Evolutionary conservation across 30 jellyfish, hydroid and myxozoan genomes (phyloP), one percentile per base, ranked within the genome.

Genomic region (Pelagia noctiluca): DNA sequence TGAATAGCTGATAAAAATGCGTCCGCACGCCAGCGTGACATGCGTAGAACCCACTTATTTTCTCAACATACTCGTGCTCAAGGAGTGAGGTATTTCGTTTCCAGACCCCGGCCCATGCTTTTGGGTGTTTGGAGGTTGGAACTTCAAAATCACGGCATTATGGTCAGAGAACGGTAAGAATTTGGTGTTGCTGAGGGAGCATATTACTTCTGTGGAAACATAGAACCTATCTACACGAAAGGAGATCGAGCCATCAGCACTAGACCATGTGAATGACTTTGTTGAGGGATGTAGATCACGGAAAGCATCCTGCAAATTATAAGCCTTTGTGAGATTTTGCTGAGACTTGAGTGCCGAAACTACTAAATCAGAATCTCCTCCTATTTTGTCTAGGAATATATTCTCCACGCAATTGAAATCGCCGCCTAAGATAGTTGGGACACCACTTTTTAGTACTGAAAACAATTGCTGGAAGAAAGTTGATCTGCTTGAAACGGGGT

Each of bases 21-120:
- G 16, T 42, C 57, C 57, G 57, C 57, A 42, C 57, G 57, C 57
- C 57, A 42, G 57, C 57, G 16, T 8, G 57, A 42, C 57, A 42
- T 42, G 57, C 57, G 57, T 16, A 42, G 57, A 42, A 42, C 57
- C 57, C 72, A 60, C 21, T 26, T 10, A n/a, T 26, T n/a, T 60
- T 26, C 10, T 60, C 72, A 8, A 5, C 22, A 60, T 5, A 5
- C 16, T 42, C 57, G 16, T 42, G 8, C 16, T 42, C 57, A 42
- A 42, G 57, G 12, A 42, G 57, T 16, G 57, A 42, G 16, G 57
- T 42, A 42, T 42, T 42, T 8, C 8, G 16, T 42, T 42, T 42
- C 57, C 57, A 42, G 16, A 5, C 8, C 12, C 57, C 8, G 57
- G 57, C 8, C 57, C 57, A 42, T 16, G 57, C 57, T 5, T 5